These are phyloP conservation scores for Papilio gigon DNA, from an alignment of 2,888 invertebrate genomes.

Conservation along the genomic window DNA sequence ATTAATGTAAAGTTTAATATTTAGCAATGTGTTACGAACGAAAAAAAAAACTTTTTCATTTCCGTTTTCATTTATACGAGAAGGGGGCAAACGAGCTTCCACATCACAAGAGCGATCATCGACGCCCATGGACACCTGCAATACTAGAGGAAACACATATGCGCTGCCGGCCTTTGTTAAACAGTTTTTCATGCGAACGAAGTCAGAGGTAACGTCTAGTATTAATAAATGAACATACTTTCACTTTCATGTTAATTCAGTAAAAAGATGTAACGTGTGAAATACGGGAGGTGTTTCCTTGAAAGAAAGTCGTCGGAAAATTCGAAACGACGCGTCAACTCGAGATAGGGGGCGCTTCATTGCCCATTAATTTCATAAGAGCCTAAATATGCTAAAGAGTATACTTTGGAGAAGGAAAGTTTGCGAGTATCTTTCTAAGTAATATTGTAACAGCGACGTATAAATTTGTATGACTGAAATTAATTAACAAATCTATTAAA, in stretches of 20 bases:
- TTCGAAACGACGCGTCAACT: constrained; percentile 57
- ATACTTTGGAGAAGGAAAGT: constrained; percentile 30
- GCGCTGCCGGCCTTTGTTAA: too few species aligned
- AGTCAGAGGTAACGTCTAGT: not conserved
- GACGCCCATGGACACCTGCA: too few species aligned
- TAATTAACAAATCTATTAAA: not conserved
- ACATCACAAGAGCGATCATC: too few species aligned
- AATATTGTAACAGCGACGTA: not conserved
- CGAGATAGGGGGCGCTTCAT: constrained; percentile 61
- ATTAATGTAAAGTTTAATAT: too few species aligned
- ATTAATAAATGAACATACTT: constrained; percentile 3
- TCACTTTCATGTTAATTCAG: constrained; percentile 1
- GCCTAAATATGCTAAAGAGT: constrained; percentile 77
- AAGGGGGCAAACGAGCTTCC: too few species aligned
- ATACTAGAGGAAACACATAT: too few species aligned
- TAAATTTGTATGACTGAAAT: not conserved
- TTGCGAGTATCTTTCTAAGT: constrained; percentile 6
- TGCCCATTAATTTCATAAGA: constrained; percentile 76
- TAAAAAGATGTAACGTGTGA: constrained; percentile 22
- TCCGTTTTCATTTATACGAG: too few species aligned
- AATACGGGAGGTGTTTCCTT: constrained; percentile 50
- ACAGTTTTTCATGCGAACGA: not conserved
- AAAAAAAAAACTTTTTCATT: too few species aligned
- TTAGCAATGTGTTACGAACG: too few species aligned
- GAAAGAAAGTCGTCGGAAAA: constrained; percentile 62